These are phyloP conservation scores for Chaetophractus vellerosus DNA, from an alignment of 2,797 vertebrate species.

Conservation along the genomic window DNA sequence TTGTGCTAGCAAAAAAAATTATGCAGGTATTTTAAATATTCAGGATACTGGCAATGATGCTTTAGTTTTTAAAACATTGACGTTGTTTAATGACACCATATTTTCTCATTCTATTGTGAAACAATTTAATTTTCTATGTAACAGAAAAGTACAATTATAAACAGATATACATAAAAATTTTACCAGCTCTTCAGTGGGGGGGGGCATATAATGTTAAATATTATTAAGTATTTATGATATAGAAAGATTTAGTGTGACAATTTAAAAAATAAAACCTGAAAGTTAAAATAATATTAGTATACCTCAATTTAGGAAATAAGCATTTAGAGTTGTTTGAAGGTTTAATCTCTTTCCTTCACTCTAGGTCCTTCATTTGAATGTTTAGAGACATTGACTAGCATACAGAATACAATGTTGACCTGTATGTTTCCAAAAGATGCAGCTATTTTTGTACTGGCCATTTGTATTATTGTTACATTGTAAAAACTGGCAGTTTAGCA, in stretches of 20 bases:
- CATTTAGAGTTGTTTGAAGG: background rate
- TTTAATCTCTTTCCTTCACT: background rate
- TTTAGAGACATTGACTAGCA: conserved; percentile 32
- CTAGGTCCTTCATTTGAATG: background rate
- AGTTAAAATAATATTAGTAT: background rate
- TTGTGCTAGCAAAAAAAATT: background rate
- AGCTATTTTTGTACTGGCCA: background rate
- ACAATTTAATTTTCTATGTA: conserved; percentile 10
- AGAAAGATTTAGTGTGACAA: conserved; percentile 5
- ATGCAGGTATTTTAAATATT: conserved; percentile 28
- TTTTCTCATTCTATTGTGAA: background rate
- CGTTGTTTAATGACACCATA: background rate
- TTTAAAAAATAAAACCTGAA: conserved; percentile 25
- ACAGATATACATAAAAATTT: background rate
- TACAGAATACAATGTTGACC: conserved; percentile 14
- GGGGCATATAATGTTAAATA: background rate
- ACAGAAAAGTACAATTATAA: conserved; percentile 1
- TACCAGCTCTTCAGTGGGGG: background rate
- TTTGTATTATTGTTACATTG: conserved; percentile 1
- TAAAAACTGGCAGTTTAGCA: background rate
- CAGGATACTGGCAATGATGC: background rate
- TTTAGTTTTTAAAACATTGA: background rate
- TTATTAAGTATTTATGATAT: background rate
- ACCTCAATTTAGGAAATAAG: background rate
- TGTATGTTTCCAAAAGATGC: background rate